These are phyloP conservation scores for Pachycephala philippinensis DNA, from an alignment of 2,113 vertebrate species.

Conservation along the genomic window DNA sequence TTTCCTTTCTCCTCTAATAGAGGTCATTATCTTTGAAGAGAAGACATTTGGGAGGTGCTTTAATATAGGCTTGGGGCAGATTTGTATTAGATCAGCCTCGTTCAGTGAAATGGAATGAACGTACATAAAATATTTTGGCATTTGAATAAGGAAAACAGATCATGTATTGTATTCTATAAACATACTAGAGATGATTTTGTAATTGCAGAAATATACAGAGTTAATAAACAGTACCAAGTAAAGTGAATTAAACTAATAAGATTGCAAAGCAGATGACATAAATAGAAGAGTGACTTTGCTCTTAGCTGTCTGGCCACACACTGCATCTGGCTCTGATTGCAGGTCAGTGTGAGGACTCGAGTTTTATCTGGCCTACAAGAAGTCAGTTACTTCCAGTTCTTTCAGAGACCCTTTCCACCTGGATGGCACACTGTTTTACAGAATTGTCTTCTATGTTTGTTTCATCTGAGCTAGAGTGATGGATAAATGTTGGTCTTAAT, in stretches of 20 bases:
- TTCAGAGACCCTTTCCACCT: neutral
- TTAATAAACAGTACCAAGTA: neutral
- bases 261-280: neutral
- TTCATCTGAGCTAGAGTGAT: neutral
- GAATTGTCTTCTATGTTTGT: neutral
- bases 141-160: slow-evolving; percentile 10
- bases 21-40: slow-evolving; percentile 27
- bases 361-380: neutral
- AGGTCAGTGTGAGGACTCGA: neutral
- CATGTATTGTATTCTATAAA: neutral
- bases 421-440: neutral
- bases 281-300: neutral
- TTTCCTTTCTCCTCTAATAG: neutral
- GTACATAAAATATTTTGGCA: slow-evolving; percentile 26
- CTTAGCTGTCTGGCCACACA: neutral
- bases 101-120: neutral
- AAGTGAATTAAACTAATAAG: neutral
- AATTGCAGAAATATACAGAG: neutral
- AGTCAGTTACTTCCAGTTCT: neutral
- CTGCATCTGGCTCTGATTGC: neutral
- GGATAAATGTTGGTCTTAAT: neutral
- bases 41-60: slow-evolving; percentile 8
- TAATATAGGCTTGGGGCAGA: neutral
- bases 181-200: neutral
- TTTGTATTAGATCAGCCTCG: slow-evolving; percentile 28